These are phyloP conservation scores for Trematocara unimaculatum DNA, from an alignment of 2,113 vertebrate species.

Conservation along the genomic window DNA sequence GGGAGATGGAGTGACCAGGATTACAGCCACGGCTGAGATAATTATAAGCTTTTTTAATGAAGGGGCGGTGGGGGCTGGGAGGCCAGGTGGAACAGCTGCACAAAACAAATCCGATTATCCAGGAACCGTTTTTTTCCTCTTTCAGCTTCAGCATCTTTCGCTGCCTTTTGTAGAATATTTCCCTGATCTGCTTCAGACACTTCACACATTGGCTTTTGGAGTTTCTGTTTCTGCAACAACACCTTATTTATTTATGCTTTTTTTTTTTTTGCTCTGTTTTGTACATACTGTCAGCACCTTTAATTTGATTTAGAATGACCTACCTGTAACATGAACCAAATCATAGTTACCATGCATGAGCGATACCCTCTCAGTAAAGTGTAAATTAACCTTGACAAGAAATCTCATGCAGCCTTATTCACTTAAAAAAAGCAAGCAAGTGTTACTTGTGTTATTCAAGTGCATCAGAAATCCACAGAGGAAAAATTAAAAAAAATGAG, in stretches of 20 bases:
- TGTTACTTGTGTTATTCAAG: neutral
- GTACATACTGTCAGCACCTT: neutral
- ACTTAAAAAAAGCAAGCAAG: neutral
- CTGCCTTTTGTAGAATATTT: slow-evolving; percentile 34
- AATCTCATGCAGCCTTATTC: neutral
- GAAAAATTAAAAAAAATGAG: fast-evolving
- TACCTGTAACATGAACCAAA: slow-evolving; percentile 43
- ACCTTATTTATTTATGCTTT: neutral
- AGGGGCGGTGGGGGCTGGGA: slow-evolving; percentile 6
- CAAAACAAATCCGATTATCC: slow-evolving; percentile 60
- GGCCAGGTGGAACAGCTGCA: slow-evolving; percentile 51
- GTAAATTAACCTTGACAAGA: neutral
- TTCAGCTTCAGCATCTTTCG: neutral
- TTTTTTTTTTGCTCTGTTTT: slow-evolving; percentile 6
- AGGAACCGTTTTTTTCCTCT: slow-evolving; percentile 22
- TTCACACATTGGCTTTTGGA: slow-evolving; percentile 34
- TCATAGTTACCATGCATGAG: slow-evolving; percentile 22
- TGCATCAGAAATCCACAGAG: neutral
- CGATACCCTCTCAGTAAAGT: slow-evolving; percentile 15
- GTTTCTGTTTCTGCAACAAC: slow-evolving; percentile 20
- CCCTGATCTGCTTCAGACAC: neutral
- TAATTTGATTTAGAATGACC: neutral
- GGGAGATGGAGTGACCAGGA: slow-evolving; percentile 32
- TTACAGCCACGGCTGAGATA: slow-evolving; percentile 49
- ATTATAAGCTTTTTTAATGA: slow-evolving; percentile 62